A percentile compares a stretch with the other conserved stretches of the same genome.
Evolutionary conservation across 2,888 invertebrate genomes (phyloP).

Genomic region (Tholera decimalis): DNA sequence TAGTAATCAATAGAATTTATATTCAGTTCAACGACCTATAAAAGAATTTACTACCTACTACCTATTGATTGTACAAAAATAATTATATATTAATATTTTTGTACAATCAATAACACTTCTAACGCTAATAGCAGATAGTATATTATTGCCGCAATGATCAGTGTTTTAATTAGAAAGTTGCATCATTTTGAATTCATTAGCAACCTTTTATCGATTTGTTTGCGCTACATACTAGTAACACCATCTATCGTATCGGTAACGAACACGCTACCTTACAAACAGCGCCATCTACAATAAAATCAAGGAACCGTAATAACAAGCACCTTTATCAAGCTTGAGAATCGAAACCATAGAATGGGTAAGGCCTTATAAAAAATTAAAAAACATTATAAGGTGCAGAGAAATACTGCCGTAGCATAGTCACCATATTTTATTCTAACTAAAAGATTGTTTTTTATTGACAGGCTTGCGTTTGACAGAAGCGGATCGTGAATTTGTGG

Average conservation of each 20-base stretch:
- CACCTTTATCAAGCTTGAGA: background rate
- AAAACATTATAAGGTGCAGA: too few species aligned
- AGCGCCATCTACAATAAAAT: constrained; percentile 56
- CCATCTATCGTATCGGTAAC: constrained; percentile 37
- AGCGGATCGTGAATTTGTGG: too few species aligned
- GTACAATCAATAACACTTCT: constrained; percentile 16
- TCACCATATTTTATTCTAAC: too few species aligned
- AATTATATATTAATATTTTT: too few species aligned
- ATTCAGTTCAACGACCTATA: background rate
- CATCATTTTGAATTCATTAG: constrained; percentile 52
- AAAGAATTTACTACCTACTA: background rate
- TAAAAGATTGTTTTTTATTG: too few species aligned
- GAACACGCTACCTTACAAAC: background rate
- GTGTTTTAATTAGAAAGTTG: constrained; percentile 50
- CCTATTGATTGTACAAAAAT: too few species aligned
- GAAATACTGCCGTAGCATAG: too few species aligned
- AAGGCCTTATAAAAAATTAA: too few species aligned
- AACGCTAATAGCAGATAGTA: constrained; percentile 18
- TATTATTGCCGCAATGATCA: constrained; percentile 33
- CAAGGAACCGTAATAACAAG: background rate
- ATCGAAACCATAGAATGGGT: too few species aligned
- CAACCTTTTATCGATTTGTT: constrained; percentile 36
- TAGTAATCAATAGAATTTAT: background rate
- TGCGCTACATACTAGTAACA: constrained; percentile 18
- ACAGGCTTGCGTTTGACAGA: too few species aligned